These are phyloP conservation scores for Phymatocera aterrima DNA, from an alignment of 2,888 invertebrate genomes.

Conservation along the genomic window DNA sequence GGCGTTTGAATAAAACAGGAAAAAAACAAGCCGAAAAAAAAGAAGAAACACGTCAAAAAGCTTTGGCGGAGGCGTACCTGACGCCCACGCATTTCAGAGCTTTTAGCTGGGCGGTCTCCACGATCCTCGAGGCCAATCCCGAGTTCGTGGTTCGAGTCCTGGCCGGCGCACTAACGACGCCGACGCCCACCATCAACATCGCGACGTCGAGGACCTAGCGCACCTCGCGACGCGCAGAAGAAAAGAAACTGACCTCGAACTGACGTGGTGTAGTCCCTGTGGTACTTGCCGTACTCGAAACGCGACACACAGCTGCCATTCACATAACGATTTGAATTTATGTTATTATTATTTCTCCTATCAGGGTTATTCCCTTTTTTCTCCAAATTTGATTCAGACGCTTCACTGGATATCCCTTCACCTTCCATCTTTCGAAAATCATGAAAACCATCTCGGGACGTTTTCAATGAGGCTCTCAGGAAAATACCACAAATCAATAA, in stretches of 20 bases:
- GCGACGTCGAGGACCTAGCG: conserved; percentile 59
- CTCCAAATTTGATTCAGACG: background rate
- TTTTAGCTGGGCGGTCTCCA: conserved; percentile 72
- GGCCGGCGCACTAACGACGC: conserved; percentile 70
- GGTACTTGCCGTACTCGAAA: background rate
- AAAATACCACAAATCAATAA: too few species aligned
- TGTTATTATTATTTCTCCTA: too few species aligned
- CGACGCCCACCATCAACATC: conserved; percentile 66
- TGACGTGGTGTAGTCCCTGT: background rate
- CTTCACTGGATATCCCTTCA: background rate
- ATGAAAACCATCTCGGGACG: background rate
- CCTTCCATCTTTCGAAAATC: background rate
- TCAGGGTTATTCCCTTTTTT: background rate
- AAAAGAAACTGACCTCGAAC: conserved; percentile 72
- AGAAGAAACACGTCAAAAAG: conserved; percentile 48
- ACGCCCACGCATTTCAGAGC: conserved; percentile 70
- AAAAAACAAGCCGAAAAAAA: conserved; percentile 56
- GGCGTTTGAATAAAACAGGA: conserved; percentile 46
- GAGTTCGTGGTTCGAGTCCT: conserved; percentile 67
- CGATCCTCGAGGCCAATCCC: conserved; percentile 70
- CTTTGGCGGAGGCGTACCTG: conserved; percentile 67
- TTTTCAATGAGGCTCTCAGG: too few species aligned
- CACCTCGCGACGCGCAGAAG: conserved; percentile 69
- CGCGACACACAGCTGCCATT: background rate
- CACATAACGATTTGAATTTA: background rate